These are phyloP conservation scores for Myoxocephalus aenaeus DNA, from an alignment of 2,797 vertebrate species.

Conservation along the genomic window DNA sequence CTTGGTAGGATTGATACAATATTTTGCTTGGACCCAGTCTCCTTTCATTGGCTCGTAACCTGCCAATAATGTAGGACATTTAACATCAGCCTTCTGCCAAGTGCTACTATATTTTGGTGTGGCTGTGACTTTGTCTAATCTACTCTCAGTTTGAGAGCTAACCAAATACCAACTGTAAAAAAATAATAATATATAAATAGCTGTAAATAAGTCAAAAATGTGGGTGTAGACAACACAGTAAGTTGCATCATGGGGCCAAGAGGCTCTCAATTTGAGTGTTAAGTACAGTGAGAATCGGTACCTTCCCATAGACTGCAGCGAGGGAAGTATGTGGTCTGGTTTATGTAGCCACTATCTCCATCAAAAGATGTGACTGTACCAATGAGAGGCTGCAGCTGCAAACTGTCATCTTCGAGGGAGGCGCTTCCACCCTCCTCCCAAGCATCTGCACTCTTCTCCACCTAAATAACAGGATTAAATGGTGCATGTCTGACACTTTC, in stretches of 20 bases:
- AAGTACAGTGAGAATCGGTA: conserved; percentile 55
- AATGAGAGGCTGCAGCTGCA: conserved; percentile 84
- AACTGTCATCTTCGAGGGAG: conserved; percentile 59
- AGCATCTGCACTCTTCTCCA: conserved; percentile 80
- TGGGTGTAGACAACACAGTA: background rate
- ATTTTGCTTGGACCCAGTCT: conserved; percentile 95
- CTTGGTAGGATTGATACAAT: conserved; percentile 85
- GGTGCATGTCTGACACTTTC: background rate
- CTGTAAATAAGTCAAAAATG: conserved; percentile 12
- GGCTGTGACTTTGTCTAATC: conserved; percentile 6
- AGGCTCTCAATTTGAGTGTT: background rate
- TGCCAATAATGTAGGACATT: conserved; percentile 53
- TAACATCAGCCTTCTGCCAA: conserved; percentile 25
- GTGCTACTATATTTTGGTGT: background rate
- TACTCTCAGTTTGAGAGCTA: background rate
- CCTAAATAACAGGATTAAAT: conserved; percentile 78
- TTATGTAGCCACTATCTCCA: conserved; percentile 88
- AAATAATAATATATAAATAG: background rate
- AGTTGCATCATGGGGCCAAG: conserved; percentile 1
- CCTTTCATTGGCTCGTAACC: conserved; percentile 91
- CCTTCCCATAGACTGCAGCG: conserved; percentile 88
- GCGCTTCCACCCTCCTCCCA: conserved; percentile 82
- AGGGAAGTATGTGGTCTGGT: conserved; percentile 89
- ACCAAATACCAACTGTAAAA: conserved; percentile 13
- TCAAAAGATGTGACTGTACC: conserved; percentile 90